A percentile compares a stretch with the other conserved stretches of the same genome.
Conservation (phyloP, 2,888 invertebrate genomes). For the Branchipolynoe longqiensis region DNA sequence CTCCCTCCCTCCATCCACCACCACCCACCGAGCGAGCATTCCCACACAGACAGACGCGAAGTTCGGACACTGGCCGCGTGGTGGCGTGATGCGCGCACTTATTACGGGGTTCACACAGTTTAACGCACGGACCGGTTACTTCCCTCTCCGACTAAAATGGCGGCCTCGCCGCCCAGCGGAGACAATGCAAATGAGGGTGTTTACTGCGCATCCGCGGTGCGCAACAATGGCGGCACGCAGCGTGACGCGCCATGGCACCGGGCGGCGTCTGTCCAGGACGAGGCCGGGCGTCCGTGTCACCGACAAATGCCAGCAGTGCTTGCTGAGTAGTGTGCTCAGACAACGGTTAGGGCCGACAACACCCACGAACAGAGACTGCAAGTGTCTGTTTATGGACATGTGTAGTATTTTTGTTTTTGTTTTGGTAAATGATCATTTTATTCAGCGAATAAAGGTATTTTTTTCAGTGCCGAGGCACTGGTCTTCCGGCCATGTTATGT, state of each 20-base stretch:
- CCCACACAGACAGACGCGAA: slow-evolving; percentile 18
- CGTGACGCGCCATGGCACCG: slow-evolving; percentile 42
- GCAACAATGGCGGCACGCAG: slow-evolving; percentile 48
- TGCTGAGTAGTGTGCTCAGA: too few species aligned
- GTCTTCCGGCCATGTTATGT: too few species aligned
- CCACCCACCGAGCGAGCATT: slow-evolving; percentile 35
- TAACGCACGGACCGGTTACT: not conserved
- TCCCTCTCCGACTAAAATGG: not conserved
- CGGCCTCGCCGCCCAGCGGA: not conserved
- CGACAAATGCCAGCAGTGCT: too few species aligned
- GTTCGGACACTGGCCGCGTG: too few species aligned
- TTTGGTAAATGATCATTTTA: too few species aligned
- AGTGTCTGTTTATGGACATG: too few species aligned
- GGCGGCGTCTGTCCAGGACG: not conserved
- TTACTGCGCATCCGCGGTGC: slow-evolving; percentile 32
- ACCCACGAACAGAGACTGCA: too few species aligned
- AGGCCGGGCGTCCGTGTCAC: not conserved
- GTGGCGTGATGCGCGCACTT: slow-evolving; percentile 5
- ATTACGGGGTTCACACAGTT: slow-evolving; percentile 30
- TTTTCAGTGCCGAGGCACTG: too few species aligned
- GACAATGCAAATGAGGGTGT: slow-evolving; percentile 45
- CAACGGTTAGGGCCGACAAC: too few species aligned
- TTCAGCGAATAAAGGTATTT: too few species aligned
- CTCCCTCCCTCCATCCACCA: too few species aligned
- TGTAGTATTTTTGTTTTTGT: too few species aligned